Percentiles rank a stretch among this genome's conserved stretches.
Evolutionary conservation across 1,140 invertebrate genomes (phyloP).

Genomic region (Daktulosphaira vitifoliae): DNA sequence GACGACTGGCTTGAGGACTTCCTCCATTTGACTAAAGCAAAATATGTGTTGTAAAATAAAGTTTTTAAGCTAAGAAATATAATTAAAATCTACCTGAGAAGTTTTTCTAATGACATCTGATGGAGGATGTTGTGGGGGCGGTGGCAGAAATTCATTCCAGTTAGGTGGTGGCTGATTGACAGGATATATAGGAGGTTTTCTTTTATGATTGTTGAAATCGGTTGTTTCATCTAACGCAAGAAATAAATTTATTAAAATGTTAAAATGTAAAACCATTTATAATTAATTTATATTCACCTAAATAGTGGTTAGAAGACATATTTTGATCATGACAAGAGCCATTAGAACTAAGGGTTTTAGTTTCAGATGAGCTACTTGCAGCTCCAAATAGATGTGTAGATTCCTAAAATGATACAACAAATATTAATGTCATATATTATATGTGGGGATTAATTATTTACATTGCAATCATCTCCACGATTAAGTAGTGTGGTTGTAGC

Average conservation of each 20-base stretch:
- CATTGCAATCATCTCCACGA: conserved; percentile 42
- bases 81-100: not conserved
- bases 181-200: conserved; percentile 29
- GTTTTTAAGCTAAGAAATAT: not conserved
- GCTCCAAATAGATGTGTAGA: conserved; percentile 33
- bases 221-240: not conserved
- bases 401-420: conserved; percentile 28
- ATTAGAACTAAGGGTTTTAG: conserved; percentile 36
- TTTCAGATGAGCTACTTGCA: conserved; percentile 36
- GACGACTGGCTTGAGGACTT: conserved; percentile 31
- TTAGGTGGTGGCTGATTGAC: conserved; percentile 47
- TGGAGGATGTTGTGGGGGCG: conserved; percentile 70
- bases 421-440: not conserved
- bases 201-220: conserved; percentile 21
- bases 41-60: not conserved
- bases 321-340: conserved; percentile 27
- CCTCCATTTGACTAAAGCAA: conserved; percentile 13
- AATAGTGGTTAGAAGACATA: not conserved
- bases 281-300: conserved; percentile 3
- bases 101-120: conserved; percentile 42
- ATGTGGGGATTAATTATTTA: conserved; percentile 38
- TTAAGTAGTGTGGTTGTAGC: conserved; percentile 66
- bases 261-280: too few relatives aligned
- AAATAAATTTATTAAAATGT: not conserved
- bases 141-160: conserved; percentile 68